Base-by-base conservation (phyloP, 2,113 vertebrate genomes). In the Myiozetetes cayanensis region DNA sequence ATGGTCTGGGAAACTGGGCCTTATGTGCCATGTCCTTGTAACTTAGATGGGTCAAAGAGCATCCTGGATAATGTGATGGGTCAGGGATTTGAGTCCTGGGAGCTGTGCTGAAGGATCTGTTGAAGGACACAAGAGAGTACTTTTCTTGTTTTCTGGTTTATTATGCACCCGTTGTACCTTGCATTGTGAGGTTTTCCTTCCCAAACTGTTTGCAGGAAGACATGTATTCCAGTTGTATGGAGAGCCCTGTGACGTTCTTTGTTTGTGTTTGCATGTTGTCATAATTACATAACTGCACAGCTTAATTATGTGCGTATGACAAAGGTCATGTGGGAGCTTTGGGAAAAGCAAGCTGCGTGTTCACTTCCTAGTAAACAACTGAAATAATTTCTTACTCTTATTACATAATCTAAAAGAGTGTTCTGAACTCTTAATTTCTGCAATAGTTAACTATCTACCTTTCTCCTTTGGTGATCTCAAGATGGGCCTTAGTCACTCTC, bases 121-220 rank as follows among this genome's bases (percentile, higher is more conserved):
- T 52, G 33, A 50, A 44, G 24, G 6, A 19, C 8, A 14, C 12
- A 37, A 47, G 23, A 4, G 1, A 37, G 25, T 18, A 28, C 2
- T 0, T n/a, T 18, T 28, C 22, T 10, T 6, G 19, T 8, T 18
- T 44, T 44, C 5, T 44, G 18, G 31, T 27, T 52, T 30, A 6
- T 12, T 53, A 27, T 1, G 1, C 8, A 19, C 9, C 6, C 10
- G 2, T 33, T 3, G 14, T 9, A 24, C 33, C 22, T 7, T 9
- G 33, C 4, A 7, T 0, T 23, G 23, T 3, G 10, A 24, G 1
- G 12, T 52, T 4, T n/a, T 52, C 23, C 4, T 67, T 67, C 7
- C 44, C n/a, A 20, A 22, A 12, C 18, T 47, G 1, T 28, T 27
- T 55, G 17, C 2, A 1, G 1, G 16, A 63, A 33, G 14, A 6